Evolutionary conservation across 1,140 invertebrate species (phyloP).

Genomic region (Heliconius melpomene): DNA sequence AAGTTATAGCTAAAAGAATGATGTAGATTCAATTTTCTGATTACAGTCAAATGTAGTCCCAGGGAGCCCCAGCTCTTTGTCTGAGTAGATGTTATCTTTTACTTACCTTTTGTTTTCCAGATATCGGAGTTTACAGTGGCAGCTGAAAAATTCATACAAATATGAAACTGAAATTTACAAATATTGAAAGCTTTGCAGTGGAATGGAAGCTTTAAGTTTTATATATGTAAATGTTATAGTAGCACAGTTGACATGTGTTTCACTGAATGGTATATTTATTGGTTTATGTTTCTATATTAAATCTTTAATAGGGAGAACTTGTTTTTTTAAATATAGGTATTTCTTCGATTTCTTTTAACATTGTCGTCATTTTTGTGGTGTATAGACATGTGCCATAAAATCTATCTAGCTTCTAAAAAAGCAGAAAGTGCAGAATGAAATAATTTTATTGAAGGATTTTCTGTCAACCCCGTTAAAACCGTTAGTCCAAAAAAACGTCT

Average conservation of each 20-base stretch:
- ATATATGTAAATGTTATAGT: not conserved
- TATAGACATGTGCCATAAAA: not conserved
- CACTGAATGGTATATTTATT: not conserved
- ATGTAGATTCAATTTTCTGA: constrained; percentile 5
- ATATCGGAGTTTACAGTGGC: not conserved
- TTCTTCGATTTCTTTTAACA: not conserved
- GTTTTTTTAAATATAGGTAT: too few species aligned
- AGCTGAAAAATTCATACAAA: not conserved
- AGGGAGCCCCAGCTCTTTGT: not conserved
- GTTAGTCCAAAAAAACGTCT: not conserved
- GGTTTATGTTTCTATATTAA: too few species aligned
- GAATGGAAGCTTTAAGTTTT: not conserved
- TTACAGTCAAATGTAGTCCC: not conserved
- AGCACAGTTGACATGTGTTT: not conserved
- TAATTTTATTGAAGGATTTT: not conserved
- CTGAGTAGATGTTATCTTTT: constrained; percentile 2
- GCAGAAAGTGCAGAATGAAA: too few species aligned
- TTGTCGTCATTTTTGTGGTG: not conserved
- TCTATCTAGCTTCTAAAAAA: too few species aligned
- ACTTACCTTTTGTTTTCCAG: constrained; percentile 2
- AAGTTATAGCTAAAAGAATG: constrained; percentile 3
- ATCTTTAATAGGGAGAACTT: too few species aligned
- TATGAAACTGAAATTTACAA: not conserved
- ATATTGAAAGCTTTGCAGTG: not conserved
- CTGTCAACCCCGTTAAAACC: not conserved